Conservation (phyloP, 2,888 invertebrate genomes). For the Tetranychus piercei region DNA sequence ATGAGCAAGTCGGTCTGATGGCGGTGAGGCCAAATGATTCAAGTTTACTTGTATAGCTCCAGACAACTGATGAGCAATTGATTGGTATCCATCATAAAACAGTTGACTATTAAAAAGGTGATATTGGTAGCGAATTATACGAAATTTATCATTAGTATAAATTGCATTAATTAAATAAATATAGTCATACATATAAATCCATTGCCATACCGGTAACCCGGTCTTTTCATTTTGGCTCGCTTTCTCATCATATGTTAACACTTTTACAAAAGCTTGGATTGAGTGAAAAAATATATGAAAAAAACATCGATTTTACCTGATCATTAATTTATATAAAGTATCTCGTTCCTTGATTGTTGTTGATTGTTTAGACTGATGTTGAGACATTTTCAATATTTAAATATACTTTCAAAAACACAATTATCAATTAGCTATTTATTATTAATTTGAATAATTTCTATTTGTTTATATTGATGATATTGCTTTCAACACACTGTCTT, state of each 20-base stretch:
- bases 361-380: neutral
- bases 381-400: neutral
- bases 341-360: slow-evolving; percentile 47
- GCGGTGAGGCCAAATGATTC: slow-evolving; percentile 87
- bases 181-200: neutral
- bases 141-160: slow-evolving; percentile 13
- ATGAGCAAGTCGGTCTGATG: slow-evolving; percentile 75
- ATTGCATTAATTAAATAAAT: slow-evolving; percentile 9
- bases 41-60: slow-evolving; percentile 71
- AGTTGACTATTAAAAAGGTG: slow-evolving; percentile 51
- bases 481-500: no score
- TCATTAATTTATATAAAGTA: slow-evolving; percentile 68
- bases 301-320: slow-evolving; percentile 46
- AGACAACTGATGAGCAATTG: slow-evolving; percentile 67
- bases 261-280: neutral
- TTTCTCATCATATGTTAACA: neutral
- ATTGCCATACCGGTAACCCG: no score
- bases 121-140: slow-evolving; percentile 29
- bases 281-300: neutral
- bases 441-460: neutral
- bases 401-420: neutral
- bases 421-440: neutral
- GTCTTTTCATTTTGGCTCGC: no score
- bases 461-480: neutral
- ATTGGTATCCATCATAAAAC: slow-evolving; percentile 89